phyloP scores from a whole-genome alignment of 2,888 invertebrate genomes.

The Dione vanillae region DNA sequence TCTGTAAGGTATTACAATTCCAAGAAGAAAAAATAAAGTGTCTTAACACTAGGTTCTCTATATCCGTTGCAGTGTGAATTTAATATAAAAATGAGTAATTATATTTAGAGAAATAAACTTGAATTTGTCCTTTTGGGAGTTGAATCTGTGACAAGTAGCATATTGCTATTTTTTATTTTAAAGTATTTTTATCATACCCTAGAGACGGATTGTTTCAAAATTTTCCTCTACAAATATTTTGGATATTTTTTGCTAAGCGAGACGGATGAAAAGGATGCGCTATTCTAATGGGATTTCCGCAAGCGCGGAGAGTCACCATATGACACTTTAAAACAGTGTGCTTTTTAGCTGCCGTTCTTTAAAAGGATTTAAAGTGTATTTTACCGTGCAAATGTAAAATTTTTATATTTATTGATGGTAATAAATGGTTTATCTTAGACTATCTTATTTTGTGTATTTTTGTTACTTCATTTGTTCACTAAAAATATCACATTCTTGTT shows the following conservation, averaged over 20 bases:
- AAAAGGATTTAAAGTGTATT: slow-evolving; percentile 27
- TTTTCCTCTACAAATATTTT: slow-evolving; percentile 18
- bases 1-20: too few relatives aligned
- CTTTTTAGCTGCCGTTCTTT: slow-evolving; percentile 28
- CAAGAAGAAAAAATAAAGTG: too few relatives aligned
- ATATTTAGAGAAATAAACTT: not conserved
- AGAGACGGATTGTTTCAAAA: not conserved
- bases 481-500: too few relatives aligned
- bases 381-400: not conserved
- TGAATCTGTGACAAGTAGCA: not conserved
- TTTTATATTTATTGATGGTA: slow-evolving; percentile 4
- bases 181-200: not conserved
- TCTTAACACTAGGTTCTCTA: too few relatives aligned
- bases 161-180: too few relatives aligned
- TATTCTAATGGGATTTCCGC: slow-evolving; percentile 47
- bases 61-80: too few relatives aligned
- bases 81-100: too few relatives aligned
- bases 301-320: slow-evolving; percentile 39
- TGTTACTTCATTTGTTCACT: too few relatives aligned
- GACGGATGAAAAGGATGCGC: slow-evolving; percentile 37
- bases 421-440: too few relatives aligned
- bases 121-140: not conserved
- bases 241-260: slow-evolving; percentile 32
- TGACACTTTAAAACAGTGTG: slow-evolving; percentile 30
- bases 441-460: too few relatives aligned